phyloP scores from a whole-genome alignment of 2,113 vertebrate species.

The Eulacestoma nigropectus region DNA sequence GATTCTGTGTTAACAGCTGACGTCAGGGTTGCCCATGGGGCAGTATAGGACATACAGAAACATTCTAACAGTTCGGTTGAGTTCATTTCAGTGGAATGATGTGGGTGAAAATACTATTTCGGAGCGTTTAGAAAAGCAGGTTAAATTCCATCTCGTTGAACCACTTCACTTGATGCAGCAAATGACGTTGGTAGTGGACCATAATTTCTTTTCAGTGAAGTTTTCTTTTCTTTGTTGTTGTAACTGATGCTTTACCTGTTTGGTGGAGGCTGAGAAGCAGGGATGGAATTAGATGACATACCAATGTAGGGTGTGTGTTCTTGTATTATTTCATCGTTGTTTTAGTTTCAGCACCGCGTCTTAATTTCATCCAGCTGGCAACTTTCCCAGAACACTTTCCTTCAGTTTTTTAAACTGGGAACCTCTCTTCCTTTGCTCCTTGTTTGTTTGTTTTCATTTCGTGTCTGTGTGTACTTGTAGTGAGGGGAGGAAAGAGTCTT shows the following conservation, averaged over 20 bases:
- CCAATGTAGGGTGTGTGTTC: slow-evolving; percentile 30
- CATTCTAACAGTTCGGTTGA: slow-evolving; percentile 22
- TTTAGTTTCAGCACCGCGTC: slow-evolving; percentile 14
- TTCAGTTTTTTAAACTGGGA: slow-evolving; percentile 27
- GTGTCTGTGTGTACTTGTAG: slow-evolving; percentile 17
- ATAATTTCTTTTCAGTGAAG: slow-evolving; percentile 16
- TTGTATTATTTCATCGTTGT: slow-evolving; percentile 52
- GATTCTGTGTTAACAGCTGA: neutral
- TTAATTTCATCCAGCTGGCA: slow-evolving; percentile 50
- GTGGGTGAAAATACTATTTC: slow-evolving; percentile 19
- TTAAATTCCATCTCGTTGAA: slow-evolving; percentile 50
- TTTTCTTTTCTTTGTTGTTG: slow-evolving; percentile 29
- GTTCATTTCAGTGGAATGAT: slow-evolving; percentile 46
- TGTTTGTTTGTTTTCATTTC: slow-evolving; percentile 12
- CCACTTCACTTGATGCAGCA: neutral
- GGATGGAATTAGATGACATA: slow-evolving; percentile 35
- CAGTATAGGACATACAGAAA: neutral
- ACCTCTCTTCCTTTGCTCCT: slow-evolving; percentile 24
- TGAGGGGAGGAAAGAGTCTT: neutral
- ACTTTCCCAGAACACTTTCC: slow-evolving; percentile 54
- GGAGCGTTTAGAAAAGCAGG: slow-evolving; percentile 27
- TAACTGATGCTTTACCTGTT: slow-evolving; percentile 36
- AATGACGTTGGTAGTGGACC: neutral
- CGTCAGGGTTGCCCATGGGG: slow-evolving; percentile 2
- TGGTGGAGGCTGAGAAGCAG: slow-evolving; percentile 28